Evolutionary conservation across 1,140 invertebrate genomes (phyloP).

Genomic region (Drosophila pseudoobscura): DNA sequence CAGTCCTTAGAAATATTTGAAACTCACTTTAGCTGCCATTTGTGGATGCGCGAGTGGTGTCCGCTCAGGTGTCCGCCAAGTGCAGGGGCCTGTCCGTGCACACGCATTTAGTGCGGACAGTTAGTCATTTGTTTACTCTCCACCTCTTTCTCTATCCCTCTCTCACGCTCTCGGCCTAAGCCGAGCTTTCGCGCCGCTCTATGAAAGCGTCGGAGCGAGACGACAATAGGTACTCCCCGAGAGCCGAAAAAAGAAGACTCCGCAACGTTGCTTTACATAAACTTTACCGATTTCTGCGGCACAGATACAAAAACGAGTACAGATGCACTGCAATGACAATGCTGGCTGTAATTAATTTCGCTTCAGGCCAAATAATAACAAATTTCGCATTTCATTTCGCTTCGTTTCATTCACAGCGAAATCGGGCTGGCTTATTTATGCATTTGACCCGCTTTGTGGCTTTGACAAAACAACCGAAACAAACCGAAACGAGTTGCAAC

Average conservation of each 20-base stretch:
- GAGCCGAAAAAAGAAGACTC: constrained; percentile 27
- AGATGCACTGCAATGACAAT: constrained; percentile 33
- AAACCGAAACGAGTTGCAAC: constrained; percentile 58
- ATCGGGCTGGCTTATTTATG: constrained; percentile 64
- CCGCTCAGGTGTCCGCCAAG: constrained; percentile 44
- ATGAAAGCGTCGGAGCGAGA: constrained; percentile 41
- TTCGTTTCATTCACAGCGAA: constrained; percentile 49
- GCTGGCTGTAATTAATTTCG: constrained; percentile 44
- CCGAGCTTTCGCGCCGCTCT: constrained; percentile 50
- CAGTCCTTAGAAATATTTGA: constrained; percentile 13
- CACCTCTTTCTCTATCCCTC: too few relatives aligned
- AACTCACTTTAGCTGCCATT: constrained; percentile 73
- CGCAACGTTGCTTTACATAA: constrained; percentile 21
- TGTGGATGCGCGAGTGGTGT: constrained; percentile 56
- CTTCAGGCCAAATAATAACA: constrained; percentile 41
- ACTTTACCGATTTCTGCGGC: constrained; percentile 37
- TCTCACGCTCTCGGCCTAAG: constrained; percentile 21
- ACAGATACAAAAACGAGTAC: background rate
- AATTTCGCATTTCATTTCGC: constrained; percentile 46
- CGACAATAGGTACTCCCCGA: constrained; percentile 35
- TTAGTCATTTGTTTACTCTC: constrained; percentile 26
- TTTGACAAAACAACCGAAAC: constrained; percentile 38
- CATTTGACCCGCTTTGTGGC: constrained; percentile 74
- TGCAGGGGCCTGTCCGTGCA: constrained; percentile 35
- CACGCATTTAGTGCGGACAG: constrained; percentile 38